A percentile compares a stretch with the other conserved stretches of the same genome.
Conservation (phyloP, 2,888 invertebrate species). For the Suillia variegata region DNA sequence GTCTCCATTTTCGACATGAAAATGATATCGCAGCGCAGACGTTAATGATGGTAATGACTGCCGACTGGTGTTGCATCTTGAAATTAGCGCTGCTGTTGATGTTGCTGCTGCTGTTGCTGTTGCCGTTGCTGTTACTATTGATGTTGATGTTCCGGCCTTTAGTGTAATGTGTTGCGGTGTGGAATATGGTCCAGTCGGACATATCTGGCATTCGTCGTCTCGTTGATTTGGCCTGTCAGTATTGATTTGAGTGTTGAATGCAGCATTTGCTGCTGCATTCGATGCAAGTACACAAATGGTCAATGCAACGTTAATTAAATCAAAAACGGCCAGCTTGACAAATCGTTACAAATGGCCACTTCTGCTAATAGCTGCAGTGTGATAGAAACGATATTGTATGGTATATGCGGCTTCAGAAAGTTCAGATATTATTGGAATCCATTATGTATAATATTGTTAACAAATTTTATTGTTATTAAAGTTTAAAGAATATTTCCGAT, state of each 20-base stretch:
- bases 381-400: too few relatives aligned
- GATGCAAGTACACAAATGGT: slow-evolving; percentile 45
- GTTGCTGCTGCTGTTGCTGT: not conserved
- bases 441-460: too few relatives aligned
- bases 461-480: too few relatives aligned
- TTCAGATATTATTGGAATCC: too few relatives aligned
- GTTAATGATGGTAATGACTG: slow-evolving; percentile 58
- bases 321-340: slow-evolving; percentile 44
- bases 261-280: too few relatives aligned
- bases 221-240: slow-evolving; percentile 4
- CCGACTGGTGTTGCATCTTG: slow-evolving; percentile 38
- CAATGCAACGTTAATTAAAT: slow-evolving; percentile 56
- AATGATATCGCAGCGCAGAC: slow-evolving; percentile 47
- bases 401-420: too few relatives aligned
- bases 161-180: too few relatives aligned
- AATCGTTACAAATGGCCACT: slow-evolving; percentile 56
- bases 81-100: slow-evolving; percentile 13
- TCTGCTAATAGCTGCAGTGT: too few relatives aligned
- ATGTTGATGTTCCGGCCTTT: slow-evolving; percentile 14
- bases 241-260: too few relatives aligned
- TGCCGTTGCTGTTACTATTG: too few relatives aligned
- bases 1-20: slow-evolving; percentile 47
- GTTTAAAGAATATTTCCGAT: too few relatives aligned
- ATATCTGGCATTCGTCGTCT: slow-evolving; percentile 10
- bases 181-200: slow-evolving; percentile 15